These are phyloP conservation scores for Plusia festucae DNA, from an alignment of 2,888 invertebrate species.

Conservation along the genomic window DNA sequence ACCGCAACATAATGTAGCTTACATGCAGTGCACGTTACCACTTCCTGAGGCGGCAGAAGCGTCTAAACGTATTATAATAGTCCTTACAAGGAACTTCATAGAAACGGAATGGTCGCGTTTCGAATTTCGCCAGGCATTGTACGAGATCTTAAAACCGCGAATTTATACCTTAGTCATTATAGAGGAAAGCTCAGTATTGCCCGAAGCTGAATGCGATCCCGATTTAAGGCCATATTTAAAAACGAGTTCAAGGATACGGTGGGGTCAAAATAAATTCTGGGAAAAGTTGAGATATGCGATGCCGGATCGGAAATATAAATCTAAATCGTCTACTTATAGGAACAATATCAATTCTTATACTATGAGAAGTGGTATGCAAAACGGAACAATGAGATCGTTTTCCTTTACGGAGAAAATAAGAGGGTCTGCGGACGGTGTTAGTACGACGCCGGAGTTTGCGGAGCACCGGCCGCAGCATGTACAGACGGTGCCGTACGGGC, in stretches of 20 bases:
- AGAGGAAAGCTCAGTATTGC: conserved; percentile 94
- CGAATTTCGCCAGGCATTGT: conserved; percentile 96
- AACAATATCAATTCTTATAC: conserved; percentile 96
- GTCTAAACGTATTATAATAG: conserved; percentile 95
- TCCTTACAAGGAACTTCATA: conserved; percentile 96
- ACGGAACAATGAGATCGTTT: conserved; percentile 90
- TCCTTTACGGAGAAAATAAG: conserved; percentile 88
- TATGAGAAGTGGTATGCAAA: conserved; percentile 90
- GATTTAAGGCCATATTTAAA: conserved; percentile 96
- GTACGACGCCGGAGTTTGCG: conserved; percentile 91
- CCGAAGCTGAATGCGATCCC: conserved; percentile 95
- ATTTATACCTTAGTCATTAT: conserved; percentile 96
- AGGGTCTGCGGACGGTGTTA: conserved; percentile 79
- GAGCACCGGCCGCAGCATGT: conserved; percentile 78
- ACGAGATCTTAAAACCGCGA: conserved; percentile 95
- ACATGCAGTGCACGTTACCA: conserved; percentile 92
- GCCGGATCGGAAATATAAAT: conserved; percentile 91
- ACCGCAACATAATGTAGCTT: conserved; percentile 91
- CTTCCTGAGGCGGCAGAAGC: conserved; percentile 97
- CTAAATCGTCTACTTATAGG: conserved; percentile 90
- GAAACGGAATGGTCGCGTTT: conserved; percentile 98
- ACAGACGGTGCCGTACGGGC: conserved; percentile 82
- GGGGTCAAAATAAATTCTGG: conserved; percentile 98
- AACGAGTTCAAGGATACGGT: conserved; percentile 94
- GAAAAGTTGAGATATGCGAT: conserved; percentile 96